phyloP scores from a whole-genome alignment of 2,797 vertebrate species.

The Paguma larvata region DNA sequence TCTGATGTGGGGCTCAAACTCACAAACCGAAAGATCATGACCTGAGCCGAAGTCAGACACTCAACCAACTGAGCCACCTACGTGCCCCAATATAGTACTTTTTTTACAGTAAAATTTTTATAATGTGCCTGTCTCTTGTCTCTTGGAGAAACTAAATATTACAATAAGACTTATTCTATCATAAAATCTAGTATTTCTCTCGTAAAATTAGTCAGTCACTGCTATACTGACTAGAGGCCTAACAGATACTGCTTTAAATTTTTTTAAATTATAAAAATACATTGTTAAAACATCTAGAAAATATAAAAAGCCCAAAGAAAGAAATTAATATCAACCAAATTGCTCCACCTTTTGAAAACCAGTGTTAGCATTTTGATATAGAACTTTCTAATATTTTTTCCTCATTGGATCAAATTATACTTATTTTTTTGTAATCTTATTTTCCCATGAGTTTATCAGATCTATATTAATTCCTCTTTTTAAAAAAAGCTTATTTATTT shows the following conservation, averaged over 20 bases:
- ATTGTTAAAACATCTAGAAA: background rate
- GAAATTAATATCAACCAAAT: background rate
- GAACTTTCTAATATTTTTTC: background rate
- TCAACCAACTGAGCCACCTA: no score
- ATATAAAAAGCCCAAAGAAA: conserved; percentile 33
- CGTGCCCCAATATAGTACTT: no score
- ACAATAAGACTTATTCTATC: background rate
- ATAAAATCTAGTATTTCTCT: background rate
- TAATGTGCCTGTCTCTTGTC: background rate
- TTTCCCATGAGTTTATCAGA: conserved; percentile 26
- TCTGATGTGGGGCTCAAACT: no score
- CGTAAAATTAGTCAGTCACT: conserved; percentile 27
- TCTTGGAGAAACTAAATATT: conserved; percentile 52
- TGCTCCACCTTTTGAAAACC: background rate
- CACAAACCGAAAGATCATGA: no score
- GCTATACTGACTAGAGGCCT: background rate
- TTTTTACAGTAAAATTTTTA: background rate
- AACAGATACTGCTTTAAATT: background rate
- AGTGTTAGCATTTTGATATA: background rate
- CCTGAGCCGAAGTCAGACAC: no score
- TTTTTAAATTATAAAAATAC: conserved; percentile 37
- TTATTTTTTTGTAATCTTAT: conserved; percentile 22
- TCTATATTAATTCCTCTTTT: conserved; percentile 19
- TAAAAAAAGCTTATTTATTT: no score
- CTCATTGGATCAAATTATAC: conserved; percentile 14